phyloP scores from a whole-genome alignment of 2,797 vertebrate species.

The Pteropus rufus region DNA sequence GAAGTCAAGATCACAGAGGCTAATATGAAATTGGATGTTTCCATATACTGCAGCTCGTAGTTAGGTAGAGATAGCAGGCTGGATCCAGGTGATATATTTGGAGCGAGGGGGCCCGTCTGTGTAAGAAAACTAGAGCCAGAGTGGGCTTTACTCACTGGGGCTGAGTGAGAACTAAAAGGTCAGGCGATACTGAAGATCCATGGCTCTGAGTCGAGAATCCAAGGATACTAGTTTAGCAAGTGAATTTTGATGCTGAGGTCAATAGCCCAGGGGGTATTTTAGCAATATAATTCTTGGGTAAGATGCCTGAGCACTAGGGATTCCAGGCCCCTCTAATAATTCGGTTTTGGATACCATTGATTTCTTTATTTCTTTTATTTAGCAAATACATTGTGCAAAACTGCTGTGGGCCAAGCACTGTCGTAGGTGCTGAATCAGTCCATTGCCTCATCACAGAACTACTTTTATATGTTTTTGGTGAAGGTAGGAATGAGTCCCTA shows the following conservation, averaged over 20 bases:
- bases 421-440: neutral
- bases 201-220: neutral
- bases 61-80: neutral
- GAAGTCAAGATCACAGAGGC: neutral
- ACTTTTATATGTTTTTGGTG: neutral
- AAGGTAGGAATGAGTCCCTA: neutral
- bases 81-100: neutral
- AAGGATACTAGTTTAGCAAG: neutral
- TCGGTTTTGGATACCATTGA: neutral
- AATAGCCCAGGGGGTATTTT: neutral
- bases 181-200: neutral
- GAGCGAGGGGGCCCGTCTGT: neutral
- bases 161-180: neutral
- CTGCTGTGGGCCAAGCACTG: neutral
- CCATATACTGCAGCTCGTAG: neutral
- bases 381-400: neutral
- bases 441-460: neutral
- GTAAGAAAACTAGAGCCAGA: neutral
- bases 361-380: neutral
- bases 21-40: neutral
- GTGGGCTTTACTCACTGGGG: neutral
- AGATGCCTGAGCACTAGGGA: neutral
- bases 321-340: neutral
- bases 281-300: neutral
- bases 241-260: neutral